phyloP scores from a whole-genome alignment of 2,888 invertebrate species.

The Norana najaformis region DNA sequence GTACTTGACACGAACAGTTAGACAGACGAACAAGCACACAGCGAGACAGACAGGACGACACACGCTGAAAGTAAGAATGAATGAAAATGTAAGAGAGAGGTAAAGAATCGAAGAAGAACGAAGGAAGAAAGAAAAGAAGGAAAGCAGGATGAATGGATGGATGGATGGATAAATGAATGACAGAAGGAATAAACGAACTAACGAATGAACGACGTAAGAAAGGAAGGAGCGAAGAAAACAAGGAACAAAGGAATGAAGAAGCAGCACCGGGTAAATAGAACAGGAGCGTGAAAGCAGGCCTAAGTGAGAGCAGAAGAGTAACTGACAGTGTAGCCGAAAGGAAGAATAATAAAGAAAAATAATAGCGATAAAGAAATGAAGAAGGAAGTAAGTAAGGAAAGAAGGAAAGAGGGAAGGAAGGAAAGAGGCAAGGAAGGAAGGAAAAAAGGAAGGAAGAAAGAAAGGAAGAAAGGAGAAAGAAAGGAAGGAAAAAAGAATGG shows the following conservation, averaged over 20 bases:
- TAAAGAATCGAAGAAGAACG: background rate
- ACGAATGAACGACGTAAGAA: background rate
- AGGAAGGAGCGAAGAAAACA: background rate
- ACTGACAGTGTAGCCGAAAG: too few relatives aligned
- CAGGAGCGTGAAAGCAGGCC: too few relatives aligned
- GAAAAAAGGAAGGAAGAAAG: background rate
- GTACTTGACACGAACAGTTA: too few relatives aligned
- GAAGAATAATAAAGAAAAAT: too few relatives aligned
- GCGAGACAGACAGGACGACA: too few relatives aligned
- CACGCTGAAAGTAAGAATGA: background rate
- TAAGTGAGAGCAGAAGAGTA: too few relatives aligned
- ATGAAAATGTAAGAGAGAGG: background rate
- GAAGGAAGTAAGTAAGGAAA: background rate
- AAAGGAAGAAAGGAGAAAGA: background rate
- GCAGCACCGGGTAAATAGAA: too few relatives aligned
- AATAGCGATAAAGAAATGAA: background rate
- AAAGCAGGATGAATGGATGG: background rate
- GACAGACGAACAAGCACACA: too few relatives aligned
- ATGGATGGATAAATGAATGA: background rate
- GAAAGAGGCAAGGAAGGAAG: background rate
- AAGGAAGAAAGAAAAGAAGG: background rate
- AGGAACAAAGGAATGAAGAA: background rate
- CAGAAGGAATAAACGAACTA: background rate
- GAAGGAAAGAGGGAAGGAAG: background rate
- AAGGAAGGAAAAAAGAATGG: background rate